A percentile compares a stretch with the other conserved stretches of the same genome.
Evolutionary conservation across 2,888 invertebrate genomes (phyloP).

Genomic region (Acheta domesticus): DNA sequence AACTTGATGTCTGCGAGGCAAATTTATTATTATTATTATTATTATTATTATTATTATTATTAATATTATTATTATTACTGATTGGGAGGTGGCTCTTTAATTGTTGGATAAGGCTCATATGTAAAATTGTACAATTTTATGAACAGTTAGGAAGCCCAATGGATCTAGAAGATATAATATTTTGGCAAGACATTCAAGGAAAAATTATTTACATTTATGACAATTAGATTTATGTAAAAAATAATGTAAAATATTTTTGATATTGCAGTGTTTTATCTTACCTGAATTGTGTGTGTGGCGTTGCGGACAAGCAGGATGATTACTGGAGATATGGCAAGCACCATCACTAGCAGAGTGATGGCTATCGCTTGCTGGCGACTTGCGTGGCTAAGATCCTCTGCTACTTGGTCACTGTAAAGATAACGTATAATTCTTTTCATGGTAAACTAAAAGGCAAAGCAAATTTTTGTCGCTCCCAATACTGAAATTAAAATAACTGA

Average conservation of each 20-base stretch:
- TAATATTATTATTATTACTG: background rate
- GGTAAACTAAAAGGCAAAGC: conserved; percentile 31
- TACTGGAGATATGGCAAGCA: conserved; percentile 54
- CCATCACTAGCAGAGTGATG: conserved; percentile 50
- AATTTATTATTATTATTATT: background rate
- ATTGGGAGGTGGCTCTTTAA: background rate
- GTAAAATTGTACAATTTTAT: too few relatives aligned
- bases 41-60: conserved; percentile 10
- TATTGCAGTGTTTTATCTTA: conserved; percentile 39
- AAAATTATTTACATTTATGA: too few relatives aligned
- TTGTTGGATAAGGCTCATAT: too few relatives aligned
- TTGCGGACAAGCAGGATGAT: conserved; percentile 54
- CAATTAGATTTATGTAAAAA: too few relatives aligned
- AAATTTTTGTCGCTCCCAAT: too few relatives aligned
- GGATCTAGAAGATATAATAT: too few relatives aligned
- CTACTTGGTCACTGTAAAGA: conserved; percentile 49
- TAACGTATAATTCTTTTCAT: too few relatives aligned
- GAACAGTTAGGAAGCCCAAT: too few relatives aligned
- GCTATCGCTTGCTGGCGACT: conserved; percentile 51
- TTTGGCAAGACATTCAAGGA: too few relatives aligned
- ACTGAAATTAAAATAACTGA: too few relatives aligned
- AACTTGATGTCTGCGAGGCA: too few relatives aligned
- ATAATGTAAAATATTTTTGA: too few relatives aligned
- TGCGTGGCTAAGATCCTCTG: conserved; percentile 51
- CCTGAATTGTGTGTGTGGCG: conserved; percentile 57